Evolutionary conservation across 2,113 vertebrate genomes (phyloP), one percentile per base, ranked within the genome.

Genomic region (Stomatorhinus ivindoensis): DNA sequence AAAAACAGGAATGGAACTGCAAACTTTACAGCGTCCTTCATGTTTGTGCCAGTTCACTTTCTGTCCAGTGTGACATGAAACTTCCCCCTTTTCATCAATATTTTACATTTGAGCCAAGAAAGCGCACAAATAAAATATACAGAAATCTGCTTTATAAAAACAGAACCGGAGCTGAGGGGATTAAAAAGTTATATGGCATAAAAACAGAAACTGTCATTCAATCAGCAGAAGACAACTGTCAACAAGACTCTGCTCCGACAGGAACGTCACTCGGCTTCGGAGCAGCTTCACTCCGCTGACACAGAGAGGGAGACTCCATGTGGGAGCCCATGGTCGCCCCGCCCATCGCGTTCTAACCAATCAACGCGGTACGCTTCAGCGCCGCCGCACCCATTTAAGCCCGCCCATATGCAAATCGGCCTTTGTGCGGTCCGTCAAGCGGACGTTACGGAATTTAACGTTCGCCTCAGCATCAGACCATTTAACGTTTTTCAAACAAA

Each of bases 21-120:
- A 91, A 90, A 91, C 90, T 89, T 88, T 53, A 58, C 89, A 47
- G 91, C 91, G 93, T 76, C 80, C 92, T 58, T 93, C 95, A 96
- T 96, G 88, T 91, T 95, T 93, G 92, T 93, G 94, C 92, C 58
- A 91, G 93, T 91, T 90, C 91, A 65, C 87, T 53, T 53, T 27
- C 82, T 90, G 87, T 47, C 73, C 90, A 61, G 80, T 91, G 39
- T 86, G 82, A 39, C 35, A 82, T 31, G 11, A 39, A 90, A 86
- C 89, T 88, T 21, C 46, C 85, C 82, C 39, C 6, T 69, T 44
- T 39, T 48, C 31, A 7, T 90, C 58, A 87, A 88, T 82, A 39
- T 65, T 11, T 42, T 39, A 65, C 76, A 39, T 21, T 51, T 13
- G 27, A 73, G 15, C 8, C 17, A 87, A n/a, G 50, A 21, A 55